Evolutionary conservation across 2,797 vertebrate species (phyloP).

Genomic region (Lycodopsis pacificus): DNA sequence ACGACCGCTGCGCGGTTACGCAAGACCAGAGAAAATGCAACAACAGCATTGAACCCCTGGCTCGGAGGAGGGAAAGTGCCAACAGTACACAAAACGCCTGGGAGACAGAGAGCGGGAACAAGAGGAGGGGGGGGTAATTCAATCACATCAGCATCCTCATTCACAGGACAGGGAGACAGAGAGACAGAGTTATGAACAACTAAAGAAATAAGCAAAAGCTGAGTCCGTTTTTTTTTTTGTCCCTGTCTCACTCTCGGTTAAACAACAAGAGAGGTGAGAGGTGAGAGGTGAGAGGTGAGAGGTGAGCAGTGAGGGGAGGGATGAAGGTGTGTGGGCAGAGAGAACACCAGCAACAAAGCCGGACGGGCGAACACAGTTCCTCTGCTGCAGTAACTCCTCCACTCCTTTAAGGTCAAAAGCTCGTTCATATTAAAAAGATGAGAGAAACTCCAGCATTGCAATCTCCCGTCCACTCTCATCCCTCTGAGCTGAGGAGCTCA

Average conservation of each 20-base stretch:
- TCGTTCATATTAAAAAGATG: background rate
- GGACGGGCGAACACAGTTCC: background rate
- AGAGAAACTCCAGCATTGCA: conserved; percentile 18
- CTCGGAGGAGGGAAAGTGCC: conserved; percentile 69
- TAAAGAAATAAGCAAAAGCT: conserved; percentile 80
- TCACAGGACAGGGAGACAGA: conserved; percentile 65
- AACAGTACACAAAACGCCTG: conserved; percentile 61
- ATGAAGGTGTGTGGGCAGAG: conserved; percentile 26
- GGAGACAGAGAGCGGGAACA: conserved; percentile 5
- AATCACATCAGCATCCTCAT: conserved; percentile 77
- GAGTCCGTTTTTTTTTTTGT: conserved; percentile 72
- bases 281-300: conserved; percentile 42
- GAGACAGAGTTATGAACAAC: conserved; percentile 64
- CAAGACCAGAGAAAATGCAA: conserved; percentile 76
- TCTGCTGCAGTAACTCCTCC: background rate
- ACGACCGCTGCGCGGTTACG: conserved; percentile 65
- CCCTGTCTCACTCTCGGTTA: conserved; percentile 34
- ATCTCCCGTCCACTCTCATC: conserved; percentile 26
- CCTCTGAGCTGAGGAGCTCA: conserved; percentile 27
- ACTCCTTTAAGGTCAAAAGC: conserved; percentile 36
- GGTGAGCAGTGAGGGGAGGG: conserved; percentile 1
- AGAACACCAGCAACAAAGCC: background rate
- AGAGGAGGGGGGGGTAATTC: conserved; percentile 60
- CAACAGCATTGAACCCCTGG: conserved; percentile 68
- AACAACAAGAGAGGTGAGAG: conserved; percentile 47